These are phyloP conservation scores for Bombus affinis DNA, from an alignment of 1,140 invertebrate genomes.

Conservation along the genomic window DNA sequence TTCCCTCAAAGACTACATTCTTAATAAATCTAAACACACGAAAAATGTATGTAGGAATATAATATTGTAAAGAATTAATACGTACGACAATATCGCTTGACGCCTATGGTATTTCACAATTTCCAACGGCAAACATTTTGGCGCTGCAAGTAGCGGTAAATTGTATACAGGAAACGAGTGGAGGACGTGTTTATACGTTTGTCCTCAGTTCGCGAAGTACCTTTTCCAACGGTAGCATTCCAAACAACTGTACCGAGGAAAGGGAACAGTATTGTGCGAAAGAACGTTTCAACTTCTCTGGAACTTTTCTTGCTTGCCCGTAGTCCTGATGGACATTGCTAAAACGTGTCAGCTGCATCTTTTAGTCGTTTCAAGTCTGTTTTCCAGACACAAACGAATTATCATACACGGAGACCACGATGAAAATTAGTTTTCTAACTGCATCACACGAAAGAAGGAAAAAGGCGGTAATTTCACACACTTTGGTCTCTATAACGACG, in stretches of 20 bases:
- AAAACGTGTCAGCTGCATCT: neutral
- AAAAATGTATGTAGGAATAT: neutral
- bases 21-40: neutral
- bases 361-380: neutral
- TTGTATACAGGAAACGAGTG: conserved; percentile 2
- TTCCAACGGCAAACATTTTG: neutral
- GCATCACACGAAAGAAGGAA: neutral
- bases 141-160: neutral
- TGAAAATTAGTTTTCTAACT: neutral
- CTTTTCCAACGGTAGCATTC: neutral
- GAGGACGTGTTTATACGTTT: conserved; percentile 18
- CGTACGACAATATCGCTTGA: neutral
- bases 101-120: neutral
- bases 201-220: neutral
- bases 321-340: neutral
- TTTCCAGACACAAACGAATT: neutral
- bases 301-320: neutral
- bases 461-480: neutral
- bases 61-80: neutral
- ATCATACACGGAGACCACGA: neutral
- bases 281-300: neutral
- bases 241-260: neutral
- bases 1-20: too few relatives aligned
- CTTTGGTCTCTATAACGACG: neutral
- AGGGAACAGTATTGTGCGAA: neutral